A percentile compares a stretch with the other conserved stretches of the same genome.
Conservation (phyloP, 2,113 vertebrate genomes). For the Brachirus orientalis region DNA sequence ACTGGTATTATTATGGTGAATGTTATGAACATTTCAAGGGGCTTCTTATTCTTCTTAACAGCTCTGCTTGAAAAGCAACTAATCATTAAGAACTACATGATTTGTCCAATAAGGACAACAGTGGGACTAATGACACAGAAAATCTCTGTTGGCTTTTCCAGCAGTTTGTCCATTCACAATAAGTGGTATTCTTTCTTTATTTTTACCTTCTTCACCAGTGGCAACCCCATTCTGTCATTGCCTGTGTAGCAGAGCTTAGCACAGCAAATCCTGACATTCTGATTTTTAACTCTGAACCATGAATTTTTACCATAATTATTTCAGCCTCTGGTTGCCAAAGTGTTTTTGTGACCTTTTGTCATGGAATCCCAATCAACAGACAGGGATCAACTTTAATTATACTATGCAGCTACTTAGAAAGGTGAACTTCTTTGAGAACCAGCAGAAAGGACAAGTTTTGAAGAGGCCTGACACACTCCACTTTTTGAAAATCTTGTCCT, state of each 20-base stretch:
- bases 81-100: background rate
- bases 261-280: slow-evolving; percentile 53
- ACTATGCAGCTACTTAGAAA: slow-evolving; percentile 61
- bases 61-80: slow-evolving; percentile 2
- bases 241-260: slow-evolving; percentile 1
- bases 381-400: slow-evolving; percentile 74
- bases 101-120: slow-evolving; percentile 19
- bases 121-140: slow-evolving; percentile 1
- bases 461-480: slow-evolving; percentile 42
- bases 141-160: background rate
- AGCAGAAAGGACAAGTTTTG: slow-evolving; percentile 48
- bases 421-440: slow-evolving; percentile 56
- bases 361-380: slow-evolving; percentile 40
- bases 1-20: background rate
- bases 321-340: slow-evolving; percentile 25
- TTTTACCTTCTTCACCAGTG: background rate
- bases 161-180: slow-evolving; percentile 9
- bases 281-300: slow-evolving; percentile 36
- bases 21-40: background rate
- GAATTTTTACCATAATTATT: slow-evolving; percentile 73
- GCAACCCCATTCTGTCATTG: slow-evolving; percentile 46
- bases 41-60: background rate
- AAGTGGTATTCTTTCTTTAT: slow-evolving; percentile 9
- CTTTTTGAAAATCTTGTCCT: background rate
- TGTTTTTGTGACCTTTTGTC: slow-evolving; percentile 47